These are phyloP conservation scores for Deroplatys truncata DNA, from an alignment of 2,888 invertebrate species.

Conservation along the genomic window DNA sequence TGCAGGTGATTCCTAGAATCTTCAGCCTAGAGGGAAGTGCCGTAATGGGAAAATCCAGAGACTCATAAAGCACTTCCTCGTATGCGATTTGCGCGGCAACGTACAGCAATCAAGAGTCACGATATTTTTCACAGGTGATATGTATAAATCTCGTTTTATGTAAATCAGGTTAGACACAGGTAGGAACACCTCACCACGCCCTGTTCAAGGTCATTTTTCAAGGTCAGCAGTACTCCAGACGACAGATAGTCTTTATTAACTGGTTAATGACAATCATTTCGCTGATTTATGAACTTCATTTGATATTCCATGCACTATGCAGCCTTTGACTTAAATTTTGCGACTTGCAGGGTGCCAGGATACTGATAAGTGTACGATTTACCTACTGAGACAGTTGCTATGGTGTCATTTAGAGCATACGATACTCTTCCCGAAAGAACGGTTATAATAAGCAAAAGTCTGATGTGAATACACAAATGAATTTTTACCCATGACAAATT, in stretches of 20 bases:
- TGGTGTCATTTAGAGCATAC: no score
- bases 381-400: no score
- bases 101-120: neutral
- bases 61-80: no score
- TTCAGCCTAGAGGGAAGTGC: no score
- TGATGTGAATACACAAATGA: no score
- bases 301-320: neutral
- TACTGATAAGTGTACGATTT: no score
- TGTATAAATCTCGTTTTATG: neutral
- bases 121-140: neutral
- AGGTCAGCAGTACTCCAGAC: neutral
- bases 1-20: no score
- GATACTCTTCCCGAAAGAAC: no score
- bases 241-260: neutral
- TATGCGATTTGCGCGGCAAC: neutral
- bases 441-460: no score
- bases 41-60: no score
- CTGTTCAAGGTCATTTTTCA: neutral
- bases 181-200: neutral
- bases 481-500: no score
- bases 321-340: neutral
- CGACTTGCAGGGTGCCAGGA: neutral
- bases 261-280: neutral
- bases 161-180: neutral
- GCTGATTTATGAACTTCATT: neutral